Percentiles rank a stretch among this genome's conserved stretches.
phyloP scores from a whole-genome alignment of 2,888 invertebrate genomes.

The Rhogogaster chlorosoma region DNA sequence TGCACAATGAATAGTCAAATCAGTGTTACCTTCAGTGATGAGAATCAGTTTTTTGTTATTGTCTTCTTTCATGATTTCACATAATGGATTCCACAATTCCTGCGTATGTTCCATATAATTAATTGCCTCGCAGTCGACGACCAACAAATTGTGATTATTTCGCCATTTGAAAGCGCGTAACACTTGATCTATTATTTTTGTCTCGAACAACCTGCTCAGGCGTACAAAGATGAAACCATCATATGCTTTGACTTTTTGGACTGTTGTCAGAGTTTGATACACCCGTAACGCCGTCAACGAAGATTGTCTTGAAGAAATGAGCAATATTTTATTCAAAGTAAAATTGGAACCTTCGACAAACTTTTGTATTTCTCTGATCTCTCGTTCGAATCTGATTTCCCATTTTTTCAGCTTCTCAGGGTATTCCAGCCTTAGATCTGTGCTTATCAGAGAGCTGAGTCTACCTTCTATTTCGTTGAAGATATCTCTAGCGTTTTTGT shows the following conservation, averaged over 20 bases:
- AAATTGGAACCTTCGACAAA: background rate
- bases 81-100: background rate
- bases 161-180: background rate
- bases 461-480: background rate
- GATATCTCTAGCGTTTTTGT: background rate
- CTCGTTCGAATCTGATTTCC: background rate
- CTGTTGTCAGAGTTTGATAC: background rate
- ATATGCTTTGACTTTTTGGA: background rate
- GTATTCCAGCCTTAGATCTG: background rate
- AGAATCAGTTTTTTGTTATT: background rate
- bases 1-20: background rate
- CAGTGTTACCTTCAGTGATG: background rate
- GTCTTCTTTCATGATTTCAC: background rate
- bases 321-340: background rate
- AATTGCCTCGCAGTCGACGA: background rate
- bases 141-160: background rate
- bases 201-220: background rate
- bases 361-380: background rate
- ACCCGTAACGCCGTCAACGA: background rate
- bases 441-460: background rate
- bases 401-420: background rate
- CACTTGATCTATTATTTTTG: background rate
- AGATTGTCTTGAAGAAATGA: background rate
- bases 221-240: background rate
- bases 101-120: background rate